Evolutionary conservation across 2,797 vertebrate genomes (phyloP).

Genomic region (Sebastes steindachneri): DNA sequence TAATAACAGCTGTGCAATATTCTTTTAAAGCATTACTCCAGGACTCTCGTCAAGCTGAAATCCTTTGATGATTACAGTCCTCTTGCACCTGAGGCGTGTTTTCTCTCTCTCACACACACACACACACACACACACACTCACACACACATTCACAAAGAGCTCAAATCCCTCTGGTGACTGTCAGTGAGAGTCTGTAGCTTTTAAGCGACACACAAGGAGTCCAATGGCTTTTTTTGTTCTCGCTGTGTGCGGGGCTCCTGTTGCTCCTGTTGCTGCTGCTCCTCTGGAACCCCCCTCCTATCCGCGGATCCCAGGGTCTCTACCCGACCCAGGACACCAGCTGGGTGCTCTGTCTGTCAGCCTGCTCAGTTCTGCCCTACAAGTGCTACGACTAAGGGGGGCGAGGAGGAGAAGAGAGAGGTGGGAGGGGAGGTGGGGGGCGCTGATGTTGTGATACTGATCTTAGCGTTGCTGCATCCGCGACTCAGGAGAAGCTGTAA

Average conservation of each 20-base stretch:
- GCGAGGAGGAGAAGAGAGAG: conserved; percentile 8
- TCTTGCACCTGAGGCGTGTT: conserved; percentile 52
- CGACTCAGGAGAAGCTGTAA: conserved; percentile 39
- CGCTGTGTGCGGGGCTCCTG: conserved; percentile 39
- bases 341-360: conserved; percentile 45
- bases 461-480: conserved; percentile 49
- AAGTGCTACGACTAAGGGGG: conserved; percentile 46
- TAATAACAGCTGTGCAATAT: conserved; percentile 42
- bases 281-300: conserved; percentile 47
- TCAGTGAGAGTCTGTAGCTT: conserved; percentile 62
- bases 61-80: conserved; percentile 59
- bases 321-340: conserved; percentile 64
- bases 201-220: conserved; percentile 47
- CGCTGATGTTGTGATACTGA: conserved; percentile 51
- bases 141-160: conserved; percentile 23
- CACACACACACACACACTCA: neutral
- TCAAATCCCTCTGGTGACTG: conserved; percentile 46
- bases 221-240: conserved; percentile 50
- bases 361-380: conserved; percentile 53
- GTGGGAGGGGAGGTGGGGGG: neutral
- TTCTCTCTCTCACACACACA: conserved; percentile 23
- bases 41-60: conserved; percentile 50
- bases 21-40: conserved; percentile 47
- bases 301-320: conserved; percentile 48
- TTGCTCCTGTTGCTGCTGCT: conserved; percentile 43